Conservation (phyloP, 2,113 vertebrate species). For the Platichthys flesus region DNA sequence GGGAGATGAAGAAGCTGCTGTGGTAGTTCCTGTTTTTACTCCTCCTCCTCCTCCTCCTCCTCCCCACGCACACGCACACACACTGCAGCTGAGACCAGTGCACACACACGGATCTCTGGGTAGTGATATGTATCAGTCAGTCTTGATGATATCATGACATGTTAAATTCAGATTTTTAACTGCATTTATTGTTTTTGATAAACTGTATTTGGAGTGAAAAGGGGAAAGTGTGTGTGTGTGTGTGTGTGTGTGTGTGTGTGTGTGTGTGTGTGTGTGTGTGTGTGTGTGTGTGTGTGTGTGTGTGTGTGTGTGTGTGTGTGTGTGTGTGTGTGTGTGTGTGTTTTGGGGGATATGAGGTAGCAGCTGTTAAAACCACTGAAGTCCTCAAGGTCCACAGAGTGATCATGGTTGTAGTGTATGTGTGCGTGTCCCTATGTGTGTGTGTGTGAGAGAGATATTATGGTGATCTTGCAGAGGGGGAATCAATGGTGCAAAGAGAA, state of each 20-base stretch:
- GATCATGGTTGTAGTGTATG: conserved; percentile 16
- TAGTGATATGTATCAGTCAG: too few relatives aligned
- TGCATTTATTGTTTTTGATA: too few relatives aligned
- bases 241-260: too few relatives aligned
- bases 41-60: conserved; percentile 12
- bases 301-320: too few relatives aligned
- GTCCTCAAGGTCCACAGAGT: conserved; percentile 5
- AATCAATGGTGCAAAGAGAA: neutral
- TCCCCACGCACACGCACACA: neutral
- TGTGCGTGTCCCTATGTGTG: neutral
- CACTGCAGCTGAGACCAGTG: too few relatives aligned
- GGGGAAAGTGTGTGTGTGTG: too few relatives aligned
- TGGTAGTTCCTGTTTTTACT: neutral
- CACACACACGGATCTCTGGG: neutral
- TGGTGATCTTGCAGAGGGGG: neutral
- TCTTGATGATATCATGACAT: too few relatives aligned
- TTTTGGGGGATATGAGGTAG: neutral
- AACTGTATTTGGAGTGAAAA: too few relatives aligned
- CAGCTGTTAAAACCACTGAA: conserved; percentile 48
- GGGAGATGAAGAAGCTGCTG: neutral
- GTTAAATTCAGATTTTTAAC: too few relatives aligned
- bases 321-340: neutral
- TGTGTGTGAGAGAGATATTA: neutral
- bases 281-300: neutral
- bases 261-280: too few relatives aligned